Evolutionary conservation across 2,113 vertebrate genomes (phyloP), one percentile per base, ranked within the genome.

Genomic region (Bettongia penicillata): DNA sequence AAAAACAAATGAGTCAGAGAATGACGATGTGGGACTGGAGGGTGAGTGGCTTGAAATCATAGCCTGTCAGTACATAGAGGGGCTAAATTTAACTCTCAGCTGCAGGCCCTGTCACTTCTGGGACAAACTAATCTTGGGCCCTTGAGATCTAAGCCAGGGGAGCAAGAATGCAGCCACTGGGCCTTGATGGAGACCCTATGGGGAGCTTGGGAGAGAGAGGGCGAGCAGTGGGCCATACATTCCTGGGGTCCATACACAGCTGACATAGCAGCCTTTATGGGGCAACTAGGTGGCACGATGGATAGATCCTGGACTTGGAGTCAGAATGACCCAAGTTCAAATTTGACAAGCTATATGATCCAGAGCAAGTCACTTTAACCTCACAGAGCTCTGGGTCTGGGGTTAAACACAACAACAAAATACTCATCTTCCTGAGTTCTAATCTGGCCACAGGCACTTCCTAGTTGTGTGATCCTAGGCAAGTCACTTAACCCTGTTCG

Each of bases 21-120:
- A 19, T 84, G 68, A 84, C n/a, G 1, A 84, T 84, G n/a, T 43
- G 19, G n/a, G 93, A 90, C 68, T 89, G 94, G 91, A 47, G 90
- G 95, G 95, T 95, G 96, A 93, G 91, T 22, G 93, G 53, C 96
- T 94, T 90, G 47, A 96, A 97, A 97, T 93, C 96, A 84, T 3
- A 55, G 92, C 61, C 93, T 96, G 90, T 94, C 95, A 95, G 93
- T 97, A 96, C 96, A 97, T 97, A 68, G 51, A 98, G 94, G 95
- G 68, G 43, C 98, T 99, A 99, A 98, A 98, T 99, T 98, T 99
- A 99, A 97, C 97, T 95, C 95, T 95, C 98, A 98, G 98, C 98
- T 98, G 98, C 92, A 97, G 97, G 94, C 97, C 48, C 93, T 94
- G 97, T 93, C 97, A 96, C 97, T 97, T 94, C 68, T 97, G 97